Base-by-base conservation (phyloP, 2,797 vertebrate genomes). In the Selene dorsalis region DNA sequence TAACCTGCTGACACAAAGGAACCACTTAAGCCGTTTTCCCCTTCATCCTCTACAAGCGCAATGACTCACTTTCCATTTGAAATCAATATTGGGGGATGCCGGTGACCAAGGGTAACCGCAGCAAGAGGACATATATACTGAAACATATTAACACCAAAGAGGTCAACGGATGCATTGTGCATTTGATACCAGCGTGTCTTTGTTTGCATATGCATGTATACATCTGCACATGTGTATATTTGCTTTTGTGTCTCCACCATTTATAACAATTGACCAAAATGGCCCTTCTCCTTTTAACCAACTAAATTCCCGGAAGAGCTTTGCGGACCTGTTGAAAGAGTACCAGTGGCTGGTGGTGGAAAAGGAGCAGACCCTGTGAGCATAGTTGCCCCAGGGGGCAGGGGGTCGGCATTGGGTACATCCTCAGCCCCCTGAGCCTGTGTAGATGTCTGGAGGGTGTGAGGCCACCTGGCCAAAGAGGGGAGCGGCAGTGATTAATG, bases 401-500 rank as follows among this genome's bases (percentile, higher is more conserved):
- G 9, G 48, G 50, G 64, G 55, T 48, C 7, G 17, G 35, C 58
- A 58, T 35, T 73, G 45, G 74, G 53, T 69, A 77, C 57, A 79
- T 57, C 57, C 62, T 74, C 60, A 80, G 20, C 75, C 71, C 92
- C 82, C 75, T 64, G 77, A 91, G 86, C 75, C 85, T 87, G 84
- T 39, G 55, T 73, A 55, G 50, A 94, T 95, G 95, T 95, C 96
- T 95, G 93, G 93, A 96, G 96, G 96, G 95, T 72, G 58, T 63
- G 57, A 90, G 96, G 95, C 96, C 96, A 98, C 96, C 96, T 97
- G 96, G 96, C 92, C 92, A 86, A 94, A 91, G 89, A 84, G 14
- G 88, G 87, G 85, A 94, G 92, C 83, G 69, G 85, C 92, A 90
- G 94, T 97, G 97, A 98, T 98, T 97, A 97, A 98, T 97, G 97